phyloP scores from a whole-genome alignment of 2,888 invertebrate genomes.

The Molanna angustata region DNA sequence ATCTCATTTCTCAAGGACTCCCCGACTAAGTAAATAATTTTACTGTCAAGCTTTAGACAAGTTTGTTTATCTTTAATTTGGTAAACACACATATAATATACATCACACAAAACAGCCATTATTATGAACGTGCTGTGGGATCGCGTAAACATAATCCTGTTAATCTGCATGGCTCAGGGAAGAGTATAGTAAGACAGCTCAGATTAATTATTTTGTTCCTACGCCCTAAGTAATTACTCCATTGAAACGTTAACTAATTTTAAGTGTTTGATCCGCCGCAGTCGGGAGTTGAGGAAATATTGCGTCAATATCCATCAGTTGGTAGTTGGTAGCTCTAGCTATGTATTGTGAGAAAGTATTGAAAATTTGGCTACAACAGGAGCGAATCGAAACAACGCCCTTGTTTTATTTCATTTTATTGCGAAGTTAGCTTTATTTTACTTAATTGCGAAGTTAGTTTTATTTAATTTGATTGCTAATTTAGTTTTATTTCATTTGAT shows the following conservation, averaged over 20 bases:
- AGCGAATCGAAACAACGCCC: no score
- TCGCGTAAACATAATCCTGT: not conserved
- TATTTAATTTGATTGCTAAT: no score
- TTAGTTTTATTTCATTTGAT: no score
- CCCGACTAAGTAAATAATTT: no score
- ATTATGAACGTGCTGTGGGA: not conserved
- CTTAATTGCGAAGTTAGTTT: no score
- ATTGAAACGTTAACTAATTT: conserved; percentile 16
- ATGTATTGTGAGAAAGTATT: no score
- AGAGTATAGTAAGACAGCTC: not conserved
- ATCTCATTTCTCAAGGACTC: no score
- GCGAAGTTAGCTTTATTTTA: no score
- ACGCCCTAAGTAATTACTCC: conserved; percentile 8
- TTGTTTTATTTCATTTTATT: no score
- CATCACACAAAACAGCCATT: not conserved
- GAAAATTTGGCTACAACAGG: no score
- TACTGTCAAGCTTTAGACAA: no score
- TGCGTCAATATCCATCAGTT: not conserved
- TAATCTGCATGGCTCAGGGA: not conserved
- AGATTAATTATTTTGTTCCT: conserved; percentile 4
- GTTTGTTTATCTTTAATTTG: not conserved
- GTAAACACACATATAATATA: not conserved
- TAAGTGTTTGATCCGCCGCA: conserved; percentile 11
- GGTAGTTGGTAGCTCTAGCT: no score
- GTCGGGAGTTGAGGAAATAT: conserved; percentile 4